Evolutionary conservation across 2,888 invertebrate species (phyloP), one percentile per base, ranked within the genome.

Genomic region (Spodoptera littoralis): DNA sequence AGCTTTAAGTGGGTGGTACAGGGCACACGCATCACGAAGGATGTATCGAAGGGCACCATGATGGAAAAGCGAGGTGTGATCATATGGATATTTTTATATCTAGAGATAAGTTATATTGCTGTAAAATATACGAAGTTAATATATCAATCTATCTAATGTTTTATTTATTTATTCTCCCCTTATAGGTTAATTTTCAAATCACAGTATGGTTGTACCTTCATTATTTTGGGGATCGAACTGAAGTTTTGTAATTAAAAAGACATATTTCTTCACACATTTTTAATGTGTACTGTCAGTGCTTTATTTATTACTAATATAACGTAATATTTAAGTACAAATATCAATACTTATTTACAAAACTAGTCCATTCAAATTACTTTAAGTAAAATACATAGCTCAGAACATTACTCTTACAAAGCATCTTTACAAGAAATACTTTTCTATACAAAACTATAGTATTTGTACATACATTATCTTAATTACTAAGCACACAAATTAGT

Each of bases 61-160:
- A 76, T 76, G 80, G 77, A 71, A 66, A 70, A 79, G 80, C 77
- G 77, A 78, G 77, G 83, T 82, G 84, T 85, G 86, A 87, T 88
- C 82, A 86, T 86, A 90, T 91, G 89, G 88, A 93, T 94, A 94
- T 94, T 94, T 94, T 94, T 94, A 88, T 94, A 94, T 92, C 87
- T 93, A 93, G 88, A 65, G 55, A 58, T 94, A 94, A 93, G 93
- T 85, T 85, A 90, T 89, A 89, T 90, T 87, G 87, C 85, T 92
- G 91, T 92, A 92, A 90, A 91, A 88, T 92, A 90, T 90, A 91
- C 90, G 84, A 86, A 89, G 90, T 84, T 89, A 90, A 89, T 91
- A 92, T 89, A 86, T 82, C 82, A 78, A 85, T 82, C 76, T 78
- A 82, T 76, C 67, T 58, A 64, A 76, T 73, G 76, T 83, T 81